Conservation (phyloP, 2,797 vertebrate species). For the Pseudomugil gertrudae region DNA sequence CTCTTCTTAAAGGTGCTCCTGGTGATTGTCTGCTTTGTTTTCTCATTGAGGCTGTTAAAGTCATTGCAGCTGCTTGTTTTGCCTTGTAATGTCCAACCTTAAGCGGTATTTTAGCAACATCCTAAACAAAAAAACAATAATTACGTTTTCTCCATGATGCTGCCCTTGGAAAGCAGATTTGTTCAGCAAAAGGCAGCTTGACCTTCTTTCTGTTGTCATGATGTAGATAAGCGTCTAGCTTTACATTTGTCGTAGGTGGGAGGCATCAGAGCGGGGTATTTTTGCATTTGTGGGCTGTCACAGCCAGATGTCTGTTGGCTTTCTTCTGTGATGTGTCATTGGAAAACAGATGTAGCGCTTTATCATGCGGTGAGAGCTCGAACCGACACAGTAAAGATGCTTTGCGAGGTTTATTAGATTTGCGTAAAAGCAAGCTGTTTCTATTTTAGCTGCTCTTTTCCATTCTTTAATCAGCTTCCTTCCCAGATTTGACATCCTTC, state of each 20-base stretch:
- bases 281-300: slow-evolving; percentile 49
- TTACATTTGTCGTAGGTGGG: slow-evolving; percentile 19
- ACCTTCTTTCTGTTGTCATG: neutral
- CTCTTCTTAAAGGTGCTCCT: no score
- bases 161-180: no score
- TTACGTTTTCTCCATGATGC: no score
- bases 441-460: slow-evolving; percentile 13
- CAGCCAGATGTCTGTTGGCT: slow-evolving; percentile 1
- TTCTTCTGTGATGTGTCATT: slow-evolving; percentile 56
- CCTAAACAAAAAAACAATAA: no score
- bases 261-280: slow-evolving; percentile 49
- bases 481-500: neutral
- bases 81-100: no score
- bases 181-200: no score
- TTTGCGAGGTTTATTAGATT: slow-evolving; percentile 29
- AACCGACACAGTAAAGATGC: slow-evolving; percentile 35
- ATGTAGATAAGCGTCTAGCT: neutral
- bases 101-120: no score
- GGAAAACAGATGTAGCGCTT: slow-evolving; percentile 58
- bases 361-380: slow-evolving; percentile 4
- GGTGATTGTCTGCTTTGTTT: no score
- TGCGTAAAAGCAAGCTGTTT: slow-evolving; percentile 27
- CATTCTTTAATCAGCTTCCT: neutral
- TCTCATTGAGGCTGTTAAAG: no score
- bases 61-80: no score